phyloP scores from a whole-genome alignment of 2,113 vertebrate genomes.

The Columba livia region DNA sequence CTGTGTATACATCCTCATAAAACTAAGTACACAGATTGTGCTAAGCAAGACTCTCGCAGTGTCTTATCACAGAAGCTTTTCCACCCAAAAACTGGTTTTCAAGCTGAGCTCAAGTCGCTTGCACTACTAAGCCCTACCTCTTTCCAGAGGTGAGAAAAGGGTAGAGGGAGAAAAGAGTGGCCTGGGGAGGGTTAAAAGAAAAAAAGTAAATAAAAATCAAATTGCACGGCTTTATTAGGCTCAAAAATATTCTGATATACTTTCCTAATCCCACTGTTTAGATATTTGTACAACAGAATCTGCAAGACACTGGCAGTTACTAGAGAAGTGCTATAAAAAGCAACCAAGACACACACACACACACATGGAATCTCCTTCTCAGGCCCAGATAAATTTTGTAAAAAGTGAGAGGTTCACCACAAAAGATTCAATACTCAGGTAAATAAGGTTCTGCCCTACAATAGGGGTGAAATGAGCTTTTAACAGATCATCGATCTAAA shows the following conservation, averaged over 20 bases:
- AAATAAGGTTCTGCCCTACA: neutral
- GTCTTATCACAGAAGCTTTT: neutral
- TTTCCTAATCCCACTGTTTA: neutral
- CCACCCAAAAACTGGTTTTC: neutral
- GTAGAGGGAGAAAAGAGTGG: neutral
- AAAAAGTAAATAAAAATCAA: neutral
- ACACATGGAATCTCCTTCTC: neutral
- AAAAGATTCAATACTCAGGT: neutral
- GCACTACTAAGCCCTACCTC: neutral
- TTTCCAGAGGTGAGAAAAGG: neutral
- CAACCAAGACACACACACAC: neutral
- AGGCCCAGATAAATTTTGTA: neutral
- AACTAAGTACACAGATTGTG: neutral
- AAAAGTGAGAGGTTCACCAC: neutral
- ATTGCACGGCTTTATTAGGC: neutral
- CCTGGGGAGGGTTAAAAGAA: fast-evolving
- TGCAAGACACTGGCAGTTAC: neutral
- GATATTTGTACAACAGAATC: neutral
- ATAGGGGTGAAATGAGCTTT: neutral
- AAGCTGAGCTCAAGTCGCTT: neutral
- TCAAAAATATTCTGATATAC: neutral
- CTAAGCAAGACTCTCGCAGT: neutral
- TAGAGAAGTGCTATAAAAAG: neutral
- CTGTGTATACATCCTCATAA: neutral
- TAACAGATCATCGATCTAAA: neutral